Percentiles rank a stretch among this genome's conserved stretches.
Conservation (phyloP, 2,797 vertebrate genomes). For the Philypnodon macrostomus region DNA sequence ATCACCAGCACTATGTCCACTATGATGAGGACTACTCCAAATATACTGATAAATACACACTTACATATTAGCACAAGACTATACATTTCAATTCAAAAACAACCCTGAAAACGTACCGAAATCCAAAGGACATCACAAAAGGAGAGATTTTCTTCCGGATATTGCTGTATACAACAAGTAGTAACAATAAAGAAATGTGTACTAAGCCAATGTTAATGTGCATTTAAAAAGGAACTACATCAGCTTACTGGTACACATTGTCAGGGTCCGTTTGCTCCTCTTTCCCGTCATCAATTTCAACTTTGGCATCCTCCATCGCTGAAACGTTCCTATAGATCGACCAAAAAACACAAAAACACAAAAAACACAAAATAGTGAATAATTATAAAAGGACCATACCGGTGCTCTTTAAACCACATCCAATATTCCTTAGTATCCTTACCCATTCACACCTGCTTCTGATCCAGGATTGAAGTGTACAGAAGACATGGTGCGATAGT, state of each 20-base stretch:
- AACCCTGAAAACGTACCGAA: constrained; percentile 80
- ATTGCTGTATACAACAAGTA: too few species aligned
- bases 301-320: constrained; percentile 74
- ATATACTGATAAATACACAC: constrained; percentile 69
- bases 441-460: constrained; percentile 78
- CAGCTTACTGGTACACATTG: constrained; percentile 79
- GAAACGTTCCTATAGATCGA: constrained; percentile 56
- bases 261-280: constrained; percentile 65
- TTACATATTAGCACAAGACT: neutral
- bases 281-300: constrained; percentile 86
- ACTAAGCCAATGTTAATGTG: too few species aligned
- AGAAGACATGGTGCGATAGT: constrained; percentile 73
- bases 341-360: too few species aligned
- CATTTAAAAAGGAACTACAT: constrained; percentile 40
- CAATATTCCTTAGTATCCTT: too few species aligned
- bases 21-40: constrained; percentile 87
- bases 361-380: too few species aligned
- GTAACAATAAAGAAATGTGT: too few species aligned
- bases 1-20: constrained; percentile 85
- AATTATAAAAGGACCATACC: too few species aligned
- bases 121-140: constrained; percentile 87
- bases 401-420: too few species aligned
- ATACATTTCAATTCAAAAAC: neutral
- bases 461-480: constrained; percentile 78
- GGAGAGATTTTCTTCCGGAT: constrained; percentile 76